Evolutionary conservation across 2,113 vertebrate species (phyloP).

Genomic region (Macrotus californicus): DNA sequence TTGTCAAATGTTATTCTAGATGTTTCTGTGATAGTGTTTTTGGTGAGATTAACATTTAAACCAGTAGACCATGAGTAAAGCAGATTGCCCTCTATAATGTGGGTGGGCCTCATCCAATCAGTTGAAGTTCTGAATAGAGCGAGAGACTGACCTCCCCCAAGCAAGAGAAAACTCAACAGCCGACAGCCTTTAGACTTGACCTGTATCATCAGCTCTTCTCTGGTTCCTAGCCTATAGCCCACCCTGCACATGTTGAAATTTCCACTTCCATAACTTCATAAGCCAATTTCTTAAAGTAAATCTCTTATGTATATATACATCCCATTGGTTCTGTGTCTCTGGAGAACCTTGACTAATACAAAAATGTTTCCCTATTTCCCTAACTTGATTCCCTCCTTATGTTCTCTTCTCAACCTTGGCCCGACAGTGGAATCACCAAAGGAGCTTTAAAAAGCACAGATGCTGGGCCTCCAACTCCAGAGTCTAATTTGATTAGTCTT

Average conservation of each 20-base stretch:
- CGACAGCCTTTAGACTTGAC: background rate
- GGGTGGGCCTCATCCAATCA: background rate
- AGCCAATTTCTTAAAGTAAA: background rate
- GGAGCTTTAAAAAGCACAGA: background rate
- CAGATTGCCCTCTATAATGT: background rate
- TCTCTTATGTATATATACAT: background rate
- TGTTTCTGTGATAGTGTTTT: background rate
- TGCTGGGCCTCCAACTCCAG: background rate
- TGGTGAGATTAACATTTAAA: background rate
- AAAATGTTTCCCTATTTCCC: background rate
- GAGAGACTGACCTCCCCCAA: background rate
- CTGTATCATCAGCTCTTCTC: background rate
- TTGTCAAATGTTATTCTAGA: background rate
- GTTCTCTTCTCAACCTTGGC: background rate
- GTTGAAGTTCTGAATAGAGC: background rate
- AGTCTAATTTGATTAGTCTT: background rate
- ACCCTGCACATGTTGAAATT: background rate
- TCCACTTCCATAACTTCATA: background rate
- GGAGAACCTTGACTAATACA: background rate
- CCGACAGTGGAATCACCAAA: background rate
- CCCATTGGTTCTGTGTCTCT: background rate
- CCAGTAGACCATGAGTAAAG: background rate
- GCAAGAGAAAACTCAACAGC: background rate
- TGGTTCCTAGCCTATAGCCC: background rate
- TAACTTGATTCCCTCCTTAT: background rate